Conservation (phyloP, 2,797 vertebrate genomes). For the Lophotriccus pileatus region DNA sequence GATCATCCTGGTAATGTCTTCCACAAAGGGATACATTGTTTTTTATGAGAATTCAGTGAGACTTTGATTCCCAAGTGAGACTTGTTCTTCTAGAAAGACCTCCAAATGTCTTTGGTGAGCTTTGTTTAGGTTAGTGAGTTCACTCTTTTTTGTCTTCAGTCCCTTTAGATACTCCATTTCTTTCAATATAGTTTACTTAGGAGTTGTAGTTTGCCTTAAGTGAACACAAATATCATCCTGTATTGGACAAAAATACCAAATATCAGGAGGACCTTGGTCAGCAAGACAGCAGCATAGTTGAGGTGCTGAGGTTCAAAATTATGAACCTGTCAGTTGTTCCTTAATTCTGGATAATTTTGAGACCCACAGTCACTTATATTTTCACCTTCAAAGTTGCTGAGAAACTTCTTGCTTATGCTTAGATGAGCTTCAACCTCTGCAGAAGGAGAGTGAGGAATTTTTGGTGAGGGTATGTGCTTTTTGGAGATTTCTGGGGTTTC, state of each 20-base stretch:
- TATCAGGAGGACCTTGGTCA: not conserved
- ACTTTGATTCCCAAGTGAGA: not conserved
- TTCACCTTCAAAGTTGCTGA: not conserved
- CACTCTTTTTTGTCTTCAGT: not conserved
- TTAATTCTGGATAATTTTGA: not conserved
- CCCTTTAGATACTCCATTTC: not conserved
- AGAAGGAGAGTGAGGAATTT: not conserved
- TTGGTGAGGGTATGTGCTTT: not conserved
- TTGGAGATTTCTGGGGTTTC: not conserved
- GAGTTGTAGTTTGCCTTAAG: not conserved
- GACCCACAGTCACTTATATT: not conserved
- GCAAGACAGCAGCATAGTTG: not conserved
- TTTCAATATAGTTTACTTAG: not conserved
- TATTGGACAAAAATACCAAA: not conserved
- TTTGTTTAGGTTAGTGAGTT: not conserved
- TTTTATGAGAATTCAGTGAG: not conserved
- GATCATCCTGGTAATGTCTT: not conserved
- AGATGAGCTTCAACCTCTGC: not conserved
- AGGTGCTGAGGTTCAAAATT: not conserved
- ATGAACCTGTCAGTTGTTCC: not conserved
- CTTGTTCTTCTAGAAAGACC: not conserved
- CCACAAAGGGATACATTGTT: fast-evolving
- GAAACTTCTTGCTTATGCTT: not conserved
- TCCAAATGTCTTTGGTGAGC: not conserved
- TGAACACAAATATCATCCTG: not conserved